These are phyloP conservation scores for Pelobates cultripes DNA, from an alignment of 2,797 vertebrate genomes.

Conservation along the genomic window DNA sequence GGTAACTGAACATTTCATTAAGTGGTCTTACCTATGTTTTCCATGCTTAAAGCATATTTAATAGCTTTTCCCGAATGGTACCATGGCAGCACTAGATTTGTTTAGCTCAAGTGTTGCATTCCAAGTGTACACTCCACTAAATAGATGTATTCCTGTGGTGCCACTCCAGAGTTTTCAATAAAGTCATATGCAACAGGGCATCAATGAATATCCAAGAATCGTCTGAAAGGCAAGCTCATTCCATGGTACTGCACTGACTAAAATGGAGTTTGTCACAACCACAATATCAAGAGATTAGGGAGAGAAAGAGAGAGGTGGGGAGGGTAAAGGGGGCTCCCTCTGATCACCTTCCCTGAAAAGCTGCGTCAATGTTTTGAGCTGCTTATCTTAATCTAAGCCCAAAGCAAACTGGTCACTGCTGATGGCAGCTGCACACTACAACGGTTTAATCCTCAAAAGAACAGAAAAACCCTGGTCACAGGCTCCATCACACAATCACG, in stretches of 20 bases:
- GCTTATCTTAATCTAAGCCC: slow-evolving; percentile 78
- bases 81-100: not conserved
- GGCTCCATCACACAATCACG: not conserved
- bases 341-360: slow-evolving; percentile 57
- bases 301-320: slow-evolving; percentile 26
- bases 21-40: slow-evolving; percentile 38
- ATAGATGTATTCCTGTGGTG: not conserved
- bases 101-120: not conserved
- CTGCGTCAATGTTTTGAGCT: slow-evolving; percentile 71
- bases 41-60: slow-evolving; percentile 4
- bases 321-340: slow-evolving; percentile 61
- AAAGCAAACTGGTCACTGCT: slow-evolving; percentile 59
- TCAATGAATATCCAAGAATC: not conserved
- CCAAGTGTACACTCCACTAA: not conserved
- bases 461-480: slow-evolving; percentile 26
- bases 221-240: not conserved
- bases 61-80: not conserved
- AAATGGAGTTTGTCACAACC: slow-evolving; percentile 63
- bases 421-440: slow-evolving; percentile 66
- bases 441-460: slow-evolving; percentile 62
- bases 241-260: slow-evolving; percentile 46
- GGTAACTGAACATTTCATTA: no score
- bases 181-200: not conserved
- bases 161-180: not conserved
- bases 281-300: slow-evolving; percentile 60